A percentile compares a stretch with the other conserved stretches of the same genome.
These are phyloP conservation scores for Cololabis saira DNA, from an alignment of 2,113 vertebrate species.

Conservation along the genomic window DNA sequence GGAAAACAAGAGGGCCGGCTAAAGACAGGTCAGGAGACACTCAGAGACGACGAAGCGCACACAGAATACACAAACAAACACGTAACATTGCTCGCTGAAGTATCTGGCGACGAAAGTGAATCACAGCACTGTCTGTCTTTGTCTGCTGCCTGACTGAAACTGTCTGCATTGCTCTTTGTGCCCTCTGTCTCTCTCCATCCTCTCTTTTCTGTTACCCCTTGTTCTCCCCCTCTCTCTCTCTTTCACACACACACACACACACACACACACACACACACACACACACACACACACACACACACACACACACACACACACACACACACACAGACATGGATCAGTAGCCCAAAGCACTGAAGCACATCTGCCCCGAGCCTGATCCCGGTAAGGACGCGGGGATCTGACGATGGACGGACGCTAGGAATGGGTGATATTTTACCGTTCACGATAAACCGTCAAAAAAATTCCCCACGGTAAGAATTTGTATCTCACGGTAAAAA, in stretches of 20 bases:
- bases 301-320: constrained; percentile 13
- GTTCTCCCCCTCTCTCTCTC: no score
- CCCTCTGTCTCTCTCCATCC: constrained; percentile 49
- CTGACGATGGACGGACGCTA: constrained; percentile 46
- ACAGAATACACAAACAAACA: constrained; percentile 20
- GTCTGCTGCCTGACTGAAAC: constrained; percentile 43
- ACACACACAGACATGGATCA: constrained; percentile 5
- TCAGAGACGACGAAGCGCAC: constrained; percentile 26
- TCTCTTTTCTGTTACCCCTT: constrained; percentile 19
- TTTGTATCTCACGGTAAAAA: no score
- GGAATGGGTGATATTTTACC: no score
- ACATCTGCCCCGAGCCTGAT: constrained; percentile 9
- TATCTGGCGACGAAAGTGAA: constrained; percentile 55
- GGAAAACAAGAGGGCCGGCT: constrained; percentile 36
- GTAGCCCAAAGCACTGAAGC: constrained; percentile 38
- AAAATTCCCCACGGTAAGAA: no score
- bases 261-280: constrained; percentile 28
- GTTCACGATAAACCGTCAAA: no score
- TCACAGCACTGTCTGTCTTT: constrained; percentile 58
- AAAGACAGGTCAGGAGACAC: constrained; percentile 53
- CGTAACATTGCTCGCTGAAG: constrained; percentile 18
- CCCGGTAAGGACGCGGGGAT: constrained; percentile 54
- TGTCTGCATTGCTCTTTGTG: constrained; percentile 51
- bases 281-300: constrained; percentile 28
- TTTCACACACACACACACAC: no score